Conservation (phyloP, 2,888 invertebrate species). For the Notodonta ziczac region DNA sequence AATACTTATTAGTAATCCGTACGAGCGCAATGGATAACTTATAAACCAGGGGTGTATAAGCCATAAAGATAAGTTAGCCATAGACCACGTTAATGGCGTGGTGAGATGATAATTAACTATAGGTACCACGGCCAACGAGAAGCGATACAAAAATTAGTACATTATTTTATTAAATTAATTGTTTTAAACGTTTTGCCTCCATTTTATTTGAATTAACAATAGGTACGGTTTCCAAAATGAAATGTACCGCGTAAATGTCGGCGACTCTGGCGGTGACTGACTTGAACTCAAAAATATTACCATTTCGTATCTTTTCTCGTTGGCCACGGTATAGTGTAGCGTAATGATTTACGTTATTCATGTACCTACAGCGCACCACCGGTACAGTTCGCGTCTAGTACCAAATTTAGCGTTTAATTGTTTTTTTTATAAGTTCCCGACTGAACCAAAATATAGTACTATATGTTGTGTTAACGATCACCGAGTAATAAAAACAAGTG, state of each 20-base stretch:
- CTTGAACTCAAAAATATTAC: too few species aligned
- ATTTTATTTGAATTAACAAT: too few species aligned
- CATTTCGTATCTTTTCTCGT: too few species aligned
- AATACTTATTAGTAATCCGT: slow-evolving; percentile 19
- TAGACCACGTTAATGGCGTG: slow-evolving; percentile 46
- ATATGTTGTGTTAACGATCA: slow-evolving; percentile 77
- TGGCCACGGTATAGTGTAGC: slow-evolving; percentile 6
- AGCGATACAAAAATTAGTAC: too few species aligned
- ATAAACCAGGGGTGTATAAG: slow-evolving; percentile 60
- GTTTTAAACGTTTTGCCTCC: too few species aligned
- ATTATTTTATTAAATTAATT: too few species aligned
- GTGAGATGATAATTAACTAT: slow-evolving; percentile 43
- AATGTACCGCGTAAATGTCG: too few species aligned
- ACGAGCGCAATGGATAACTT: slow-evolving; percentile 40
- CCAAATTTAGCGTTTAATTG: slow-evolving; percentile 77
- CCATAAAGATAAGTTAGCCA: slow-evolving; percentile 67
- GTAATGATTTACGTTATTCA: slow-evolving; percentile 39
- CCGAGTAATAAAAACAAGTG: slow-evolving; percentile 70
- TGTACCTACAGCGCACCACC: slow-evolving; percentile 49
- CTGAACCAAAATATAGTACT: slow-evolving; percentile 83
- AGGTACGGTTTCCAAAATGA: too few species aligned
- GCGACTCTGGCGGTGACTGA: too few species aligned
- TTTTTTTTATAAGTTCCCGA: slow-evolving; percentile 80
- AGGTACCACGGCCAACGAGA: too few species aligned
- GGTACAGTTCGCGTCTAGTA: slow-evolving; percentile 63